Percentiles rank a stretch among this genome's conserved stretches.
These are phyloP conservation scores for Harpalus rubripes DNA, from an alignment of 2,888 invertebrate genomes.

Conservation along the genomic window DNA sequence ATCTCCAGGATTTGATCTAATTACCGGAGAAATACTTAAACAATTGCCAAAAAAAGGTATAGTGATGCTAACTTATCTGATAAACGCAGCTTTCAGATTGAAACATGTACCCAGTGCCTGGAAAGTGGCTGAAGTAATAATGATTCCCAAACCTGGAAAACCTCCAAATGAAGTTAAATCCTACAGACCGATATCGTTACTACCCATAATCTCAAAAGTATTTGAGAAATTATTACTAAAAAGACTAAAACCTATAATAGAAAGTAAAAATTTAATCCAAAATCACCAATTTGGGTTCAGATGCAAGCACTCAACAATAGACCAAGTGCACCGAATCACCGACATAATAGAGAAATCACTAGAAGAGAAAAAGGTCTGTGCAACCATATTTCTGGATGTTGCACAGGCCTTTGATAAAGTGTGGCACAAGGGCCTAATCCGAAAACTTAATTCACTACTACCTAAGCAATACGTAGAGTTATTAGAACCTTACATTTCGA, in stretches of 20 bases:
- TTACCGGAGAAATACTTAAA: no score
- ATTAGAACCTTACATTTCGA: conserved; percentile 1
- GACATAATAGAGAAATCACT: conserved; percentile 1
- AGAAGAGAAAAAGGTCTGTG: conserved; percentile 42
- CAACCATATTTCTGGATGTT: conserved; percentile 4
- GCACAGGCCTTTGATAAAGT: conserved; percentile 68
- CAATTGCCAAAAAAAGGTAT: no score
- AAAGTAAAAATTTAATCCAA: not conserved
- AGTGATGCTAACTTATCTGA: no score
- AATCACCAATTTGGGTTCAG: conserved; percentile 4
- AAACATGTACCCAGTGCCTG: no score
- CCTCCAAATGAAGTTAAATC: no score
- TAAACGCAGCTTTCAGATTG: no score
- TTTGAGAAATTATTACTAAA: no score
- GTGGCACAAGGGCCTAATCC: conserved; percentile 68
- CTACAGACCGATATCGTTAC: no score
- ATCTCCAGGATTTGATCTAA: no score
- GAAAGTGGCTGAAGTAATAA: no score
- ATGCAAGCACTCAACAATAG: not conserved
- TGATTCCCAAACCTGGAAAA: no score
- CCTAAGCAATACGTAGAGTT: conserved; percentile 1
- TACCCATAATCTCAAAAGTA: no score
- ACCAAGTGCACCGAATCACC: conserved; percentile 1
- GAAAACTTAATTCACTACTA: conserved; percentile 59
- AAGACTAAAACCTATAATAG: not conserved